phyloP scores from a whole-genome alignment of 2,888 invertebrate genomes.

The Leptarthrus brevirostris region DNA sequence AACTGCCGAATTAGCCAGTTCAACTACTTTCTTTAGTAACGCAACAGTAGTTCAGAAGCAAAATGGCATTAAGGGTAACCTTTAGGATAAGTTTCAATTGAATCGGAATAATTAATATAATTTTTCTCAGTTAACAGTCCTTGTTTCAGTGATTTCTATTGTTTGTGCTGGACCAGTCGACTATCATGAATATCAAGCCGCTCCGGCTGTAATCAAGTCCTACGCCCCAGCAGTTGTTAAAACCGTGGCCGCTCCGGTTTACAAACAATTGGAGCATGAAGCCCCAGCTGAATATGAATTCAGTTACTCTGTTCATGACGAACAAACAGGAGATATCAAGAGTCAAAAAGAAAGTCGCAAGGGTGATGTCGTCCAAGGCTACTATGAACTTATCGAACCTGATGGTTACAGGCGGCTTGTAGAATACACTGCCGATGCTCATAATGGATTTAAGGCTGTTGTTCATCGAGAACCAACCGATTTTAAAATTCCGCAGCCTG shows the following conservation, averaged over 20 bases:
- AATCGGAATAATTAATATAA: too few species aligned
- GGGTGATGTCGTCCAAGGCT: constrained; percentile 66
- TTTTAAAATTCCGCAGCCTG: constrained; percentile 50
- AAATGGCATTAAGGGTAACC: too few species aligned
- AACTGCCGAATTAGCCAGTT: too few species aligned
- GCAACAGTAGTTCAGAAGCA: too few species aligned
- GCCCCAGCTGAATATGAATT: constrained; percentile 63
- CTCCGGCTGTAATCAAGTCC: not conserved
- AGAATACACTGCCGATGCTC: constrained; percentile 68
- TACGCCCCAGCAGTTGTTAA: constrained; percentile 48
- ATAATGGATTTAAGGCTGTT: constrained; percentile 70
- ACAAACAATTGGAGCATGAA: constrained; percentile 49
- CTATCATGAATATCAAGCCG: not conserved
- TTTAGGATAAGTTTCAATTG: too few species aligned
- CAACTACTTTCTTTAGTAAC: too few species aligned
- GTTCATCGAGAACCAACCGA: constrained; percentile 65
- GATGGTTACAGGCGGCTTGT: constrained; percentile 68
- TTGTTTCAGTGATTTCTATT: too few species aligned
- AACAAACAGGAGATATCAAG: constrained; percentile 66
- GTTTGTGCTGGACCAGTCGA: not conserved
- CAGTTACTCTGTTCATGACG: constrained; percentile 63
- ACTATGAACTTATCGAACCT: constrained; percentile 62
- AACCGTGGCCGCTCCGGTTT: constrained; percentile 43
- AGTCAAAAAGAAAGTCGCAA: constrained; percentile 65
- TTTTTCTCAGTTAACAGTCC: too few species aligned